Percentiles rank a stretch among this genome's conserved stretches.
phyloP scores from a whole-genome alignment of 2,888 invertebrate genomes.

The Galeruca laticollis region DNA sequence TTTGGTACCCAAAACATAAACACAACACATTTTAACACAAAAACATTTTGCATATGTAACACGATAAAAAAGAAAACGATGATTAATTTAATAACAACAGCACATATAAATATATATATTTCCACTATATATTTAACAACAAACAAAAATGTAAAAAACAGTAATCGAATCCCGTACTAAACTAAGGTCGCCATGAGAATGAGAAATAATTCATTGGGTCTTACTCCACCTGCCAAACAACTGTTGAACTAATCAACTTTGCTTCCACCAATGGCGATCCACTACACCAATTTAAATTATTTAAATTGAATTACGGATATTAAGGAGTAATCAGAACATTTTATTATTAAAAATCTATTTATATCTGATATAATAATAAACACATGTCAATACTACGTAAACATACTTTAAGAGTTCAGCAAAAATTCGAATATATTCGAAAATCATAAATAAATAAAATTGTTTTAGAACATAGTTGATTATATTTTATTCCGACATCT shows the following conservation, averaged over 20 bases:
- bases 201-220: slow-evolving; percentile 50
- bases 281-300: slow-evolving; percentile 16
- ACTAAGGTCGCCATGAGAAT: slow-evolving; percentile 55
- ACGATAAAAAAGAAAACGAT: slow-evolving; percentile 37
- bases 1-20: slow-evolving; percentile 59
- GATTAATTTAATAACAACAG: slow-evolving; percentile 38
- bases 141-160: slow-evolving; percentile 50
- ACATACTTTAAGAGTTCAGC: not conserved
- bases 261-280: slow-evolving; percentile 29
- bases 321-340: not conserved
- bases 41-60: slow-evolving; percentile 54
- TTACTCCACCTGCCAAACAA: slow-evolving; percentile 58
- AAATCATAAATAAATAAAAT: not conserved
- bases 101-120: slow-evolving; percentile 47
- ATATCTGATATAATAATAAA: not conserved
- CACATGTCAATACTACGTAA: not conserved
- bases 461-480: not conserved
- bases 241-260: slow-evolving; percentile 60
- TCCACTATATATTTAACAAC: slow-evolving; percentile 44
- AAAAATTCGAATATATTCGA: not conserved
- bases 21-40: slow-evolving; percentile 61
- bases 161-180: slow-evolving; percentile 49
- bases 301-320: slow-evolving; percentile 13
- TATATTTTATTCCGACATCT: not conserved
- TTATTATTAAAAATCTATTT: not conserved